Evolutionary conservation across 2,797 vertebrate species (phyloP), one percentile per base, ranked within the genome.

Genomic region (Halcyon badia): DNA sequence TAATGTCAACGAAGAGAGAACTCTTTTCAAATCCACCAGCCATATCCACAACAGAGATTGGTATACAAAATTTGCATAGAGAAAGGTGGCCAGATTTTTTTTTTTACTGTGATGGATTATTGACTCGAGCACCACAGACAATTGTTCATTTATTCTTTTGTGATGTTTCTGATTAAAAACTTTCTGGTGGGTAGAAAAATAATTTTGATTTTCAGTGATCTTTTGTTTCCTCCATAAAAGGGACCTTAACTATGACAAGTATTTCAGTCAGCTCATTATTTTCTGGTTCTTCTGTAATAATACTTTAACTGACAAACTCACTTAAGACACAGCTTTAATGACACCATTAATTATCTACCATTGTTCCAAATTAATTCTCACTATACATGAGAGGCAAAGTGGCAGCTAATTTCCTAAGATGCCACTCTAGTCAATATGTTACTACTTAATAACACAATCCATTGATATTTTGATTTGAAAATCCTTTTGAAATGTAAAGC

Each of bases 301-400:
- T 18, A 21, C 48, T 78, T 85, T n/a, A 48, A 37, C 51, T 83
- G n/a, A 52, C n/a, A 87, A 85, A 73, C 31, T 79, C 46, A 54
- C 31, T 70, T 72, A 86, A 25, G 13, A 48, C 35, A 91, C 19
- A 68, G 65, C 66, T 91, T 65, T 57, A 87, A 87, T 56, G 31
- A 62, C 41, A 73, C 13, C 15, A 86, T 91, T 91, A 95, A 95
- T 90, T 92, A 93, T 76, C 41, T 39, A 85, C 75, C 22, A 66
- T 48, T 82, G 24, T 72, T 95, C 37, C 62, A 69, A 70, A 54
- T 46, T 46, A 82, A 84, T 88, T 87, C 15, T 54, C 46, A 62
- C 9, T 39, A 11, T 13, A 65, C 15, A 49, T 5, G 9, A 61
- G 19, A 72, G 21, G 26, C 13, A 66, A 91, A 79, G 62, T 62